phyloP scores from a whole-genome alignment of 2,113 vertebrate species.

The Ursus arctos region DNA sequence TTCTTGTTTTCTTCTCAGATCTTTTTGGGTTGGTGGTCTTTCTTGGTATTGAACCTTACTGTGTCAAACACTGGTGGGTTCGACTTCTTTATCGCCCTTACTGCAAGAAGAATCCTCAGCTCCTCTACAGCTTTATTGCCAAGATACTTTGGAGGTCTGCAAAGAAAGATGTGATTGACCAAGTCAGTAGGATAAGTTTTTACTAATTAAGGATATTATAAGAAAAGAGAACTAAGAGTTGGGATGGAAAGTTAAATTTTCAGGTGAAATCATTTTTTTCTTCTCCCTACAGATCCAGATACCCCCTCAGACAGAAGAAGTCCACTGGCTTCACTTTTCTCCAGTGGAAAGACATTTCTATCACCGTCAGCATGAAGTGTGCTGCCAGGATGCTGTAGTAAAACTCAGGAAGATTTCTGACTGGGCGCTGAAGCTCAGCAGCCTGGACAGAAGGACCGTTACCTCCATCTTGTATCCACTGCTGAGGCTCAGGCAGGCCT shows the following conservation, averaged over 20 bases:
- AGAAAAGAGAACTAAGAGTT: neutral
- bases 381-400: conserved; percentile 96
- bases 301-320: conserved; percentile 96
- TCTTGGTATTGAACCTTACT: conserved; percentile 97
- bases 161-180: conserved; percentile 99
- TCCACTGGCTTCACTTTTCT: conserved; percentile 98
- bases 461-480: conserved; percentile 96
- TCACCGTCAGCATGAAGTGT: conserved; percentile 98
- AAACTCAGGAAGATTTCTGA: conserved; percentile 98
- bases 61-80: conserved; percentile 98
- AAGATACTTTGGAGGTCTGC: conserved; percentile 97
- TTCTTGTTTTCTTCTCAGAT: conserved; percentile 88
- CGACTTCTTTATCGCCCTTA: conserved; percentile 97
- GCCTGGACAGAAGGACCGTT: conserved; percentile 96
- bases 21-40: conserved; percentile 97
- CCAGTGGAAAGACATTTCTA: conserved; percentile 99
- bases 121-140: conserved; percentile 94
- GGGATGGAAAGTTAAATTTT: neutral
- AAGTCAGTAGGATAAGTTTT: conserved; percentile 88
- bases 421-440: conserved; percentile 97
- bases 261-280: neutral
- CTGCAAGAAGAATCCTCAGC: conserved; percentile 93
- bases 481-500: conserved; percentile 97
- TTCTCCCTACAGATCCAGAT: conserved; percentile 94
- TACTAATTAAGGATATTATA: neutral